Evolutionary conservation across 2,888 invertebrate genomes (phyloP).

Genomic region (Tricholauxania praeusta): DNA sequence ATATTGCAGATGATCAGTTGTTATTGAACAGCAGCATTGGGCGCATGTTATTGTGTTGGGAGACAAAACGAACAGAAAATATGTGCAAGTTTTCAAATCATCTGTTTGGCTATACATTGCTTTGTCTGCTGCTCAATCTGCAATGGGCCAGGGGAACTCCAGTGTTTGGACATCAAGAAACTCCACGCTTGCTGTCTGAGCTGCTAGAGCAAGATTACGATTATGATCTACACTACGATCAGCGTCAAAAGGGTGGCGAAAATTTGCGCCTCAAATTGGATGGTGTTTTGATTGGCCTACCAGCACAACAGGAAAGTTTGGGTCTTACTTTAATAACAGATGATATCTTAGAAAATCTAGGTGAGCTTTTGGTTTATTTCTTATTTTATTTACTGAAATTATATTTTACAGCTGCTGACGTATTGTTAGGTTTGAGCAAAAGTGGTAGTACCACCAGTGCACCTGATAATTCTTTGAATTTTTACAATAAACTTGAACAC

Average conservation of each 20-base stretch:
- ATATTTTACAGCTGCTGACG: constrained; percentile 44
- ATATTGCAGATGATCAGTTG: constrained; percentile 18
- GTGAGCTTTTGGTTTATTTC: constrained; percentile 41
- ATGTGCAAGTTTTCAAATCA: constrained; percentile 67
- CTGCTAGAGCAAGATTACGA: constrained; percentile 52
- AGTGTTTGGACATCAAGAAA: constrained; percentile 7
- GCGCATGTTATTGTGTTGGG: not conserved
- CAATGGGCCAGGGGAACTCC: constrained; percentile 12
- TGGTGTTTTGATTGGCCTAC: constrained; percentile 61
- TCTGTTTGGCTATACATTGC: constrained; percentile 57
- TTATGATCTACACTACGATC: constrained; percentile 73
- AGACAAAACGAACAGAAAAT: constrained; percentile 3
- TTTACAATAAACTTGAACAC: not conserved
- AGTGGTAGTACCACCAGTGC: constrained; percentile 24
- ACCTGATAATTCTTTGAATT: constrained; percentile 25
- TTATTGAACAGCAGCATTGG: constrained; percentile 11
- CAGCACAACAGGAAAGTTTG: constrained; percentile 45
- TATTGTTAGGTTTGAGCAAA: constrained; percentile 41
- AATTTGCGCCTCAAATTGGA: constrained; percentile 77
- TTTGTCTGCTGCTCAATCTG: constrained; percentile 27
- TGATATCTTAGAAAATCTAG: constrained; percentile 48
- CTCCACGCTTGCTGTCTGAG: not conserved
- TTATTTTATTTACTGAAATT: constrained; percentile 1
- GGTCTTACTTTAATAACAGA: constrained; percentile 46
- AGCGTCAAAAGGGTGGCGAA: constrained; percentile 82